A percentile compares a stretch with the other conserved stretches of the same genome.
Evolutionary conservation across 2,113 vertebrate species (phyloP).

Genomic region (Cynocephalus volans): DNA sequence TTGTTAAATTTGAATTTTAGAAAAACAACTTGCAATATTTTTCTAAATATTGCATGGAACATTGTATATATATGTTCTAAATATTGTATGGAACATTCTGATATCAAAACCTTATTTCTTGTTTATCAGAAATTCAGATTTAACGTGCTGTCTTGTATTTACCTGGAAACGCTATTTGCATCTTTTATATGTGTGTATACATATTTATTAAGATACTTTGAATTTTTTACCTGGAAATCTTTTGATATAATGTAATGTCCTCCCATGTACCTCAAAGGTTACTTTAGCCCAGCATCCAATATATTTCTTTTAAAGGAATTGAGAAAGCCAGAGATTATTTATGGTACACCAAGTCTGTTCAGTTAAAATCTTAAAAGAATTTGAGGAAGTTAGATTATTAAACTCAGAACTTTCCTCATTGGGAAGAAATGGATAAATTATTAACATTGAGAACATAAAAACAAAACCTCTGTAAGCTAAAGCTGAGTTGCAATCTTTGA

Average conservation of each 20-base stretch:
- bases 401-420: neutral
- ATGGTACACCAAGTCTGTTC: neutral
- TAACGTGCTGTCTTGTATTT: neutral
- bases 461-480: neutral
- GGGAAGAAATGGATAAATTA: neutral
- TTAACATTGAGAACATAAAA: neutral
- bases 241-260: neutral
- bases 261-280: neutral
- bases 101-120: neutral
- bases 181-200: neutral
- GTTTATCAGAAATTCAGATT: neutral
- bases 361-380: conserved; percentile 4
- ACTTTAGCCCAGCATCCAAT: neutral
- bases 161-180: neutral
- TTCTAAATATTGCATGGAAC: neutral
- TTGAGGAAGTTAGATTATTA: neutral
- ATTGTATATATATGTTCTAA: neutral
- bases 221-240: neutral
- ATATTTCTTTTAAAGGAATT: neutral
- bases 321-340: neutral
- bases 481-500: neutral
- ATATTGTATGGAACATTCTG: neutral
- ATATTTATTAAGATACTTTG: neutral
- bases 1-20: conserved; percentile 16
- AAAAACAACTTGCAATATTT: neutral